These are phyloP conservation scores for Schizaphis graminum DNA, from an alignment of 2,888 invertebrate genomes.

Conservation along the genomic window DNA sequence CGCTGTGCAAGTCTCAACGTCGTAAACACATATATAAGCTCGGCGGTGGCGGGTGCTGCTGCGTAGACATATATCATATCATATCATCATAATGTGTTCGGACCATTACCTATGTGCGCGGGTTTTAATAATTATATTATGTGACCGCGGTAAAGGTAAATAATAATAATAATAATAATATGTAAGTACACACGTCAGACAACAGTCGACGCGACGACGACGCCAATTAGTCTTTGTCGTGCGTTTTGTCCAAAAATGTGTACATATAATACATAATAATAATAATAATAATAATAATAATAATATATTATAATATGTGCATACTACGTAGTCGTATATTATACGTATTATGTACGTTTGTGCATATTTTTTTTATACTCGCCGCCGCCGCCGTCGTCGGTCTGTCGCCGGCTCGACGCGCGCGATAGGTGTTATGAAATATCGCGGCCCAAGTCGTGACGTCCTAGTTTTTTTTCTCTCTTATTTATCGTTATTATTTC, in stretches of 20 bases:
- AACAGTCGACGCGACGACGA: not conserved
- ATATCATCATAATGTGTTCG: not conserved
- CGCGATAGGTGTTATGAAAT: conserved; percentile 52
- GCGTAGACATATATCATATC: not conserved
- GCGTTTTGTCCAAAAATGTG: conserved; percentile 38
- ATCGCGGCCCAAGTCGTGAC: conserved; percentile 52
- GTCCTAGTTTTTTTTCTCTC: conserved; percentile 53
- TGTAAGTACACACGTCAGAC: not conserved
- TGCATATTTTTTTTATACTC: not conserved
- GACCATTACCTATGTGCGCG: not conserved
- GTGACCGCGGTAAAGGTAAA: conserved; percentile 4
- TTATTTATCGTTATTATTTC: conserved; percentile 11
- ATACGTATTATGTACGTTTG: not conserved
- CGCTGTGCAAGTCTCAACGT: not conserved
- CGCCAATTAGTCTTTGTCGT: conserved; percentile 52
- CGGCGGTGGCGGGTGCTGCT: not conserved
- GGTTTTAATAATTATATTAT: not conserved
- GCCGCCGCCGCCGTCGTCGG: conserved; percentile 1
- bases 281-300: not conserved
- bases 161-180: not conserved
- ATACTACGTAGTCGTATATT: too few relatives aligned
- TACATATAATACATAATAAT: not conserved
- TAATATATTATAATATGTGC: not conserved
- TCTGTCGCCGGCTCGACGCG: conserved; percentile 12
- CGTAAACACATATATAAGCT: not conserved